Evolutionary conservation across 2,113 vertebrate species (phyloP).

Genomic region (Oostethus manadensis): DNA sequence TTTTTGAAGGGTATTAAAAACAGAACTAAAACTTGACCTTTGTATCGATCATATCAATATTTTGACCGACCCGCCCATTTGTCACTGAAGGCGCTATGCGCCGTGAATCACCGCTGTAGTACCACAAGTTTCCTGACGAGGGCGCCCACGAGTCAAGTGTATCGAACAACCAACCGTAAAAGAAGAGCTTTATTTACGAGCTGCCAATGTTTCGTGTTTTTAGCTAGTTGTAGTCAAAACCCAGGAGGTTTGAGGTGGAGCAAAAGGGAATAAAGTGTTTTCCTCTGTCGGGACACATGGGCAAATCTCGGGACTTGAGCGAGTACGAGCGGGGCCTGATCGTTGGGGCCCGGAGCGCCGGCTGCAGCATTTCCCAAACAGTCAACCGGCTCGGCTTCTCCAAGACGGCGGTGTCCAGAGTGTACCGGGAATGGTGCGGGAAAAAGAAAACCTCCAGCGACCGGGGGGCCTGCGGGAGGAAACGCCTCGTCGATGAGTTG

Average conservation of each 20-base stretch:
- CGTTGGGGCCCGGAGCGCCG: slow-evolving; percentile 20
- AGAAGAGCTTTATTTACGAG: slow-evolving; percentile 3
- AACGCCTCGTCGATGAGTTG: slow-evolving; percentile 31
- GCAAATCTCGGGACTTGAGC: slow-evolving; percentile 32
- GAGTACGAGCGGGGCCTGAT: slow-evolving; percentile 38
- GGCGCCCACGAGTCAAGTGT: not conserved
- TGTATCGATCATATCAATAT: no score
- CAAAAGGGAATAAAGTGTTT: not conserved
- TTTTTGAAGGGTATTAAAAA: no score
- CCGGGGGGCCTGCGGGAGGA: slow-evolving; percentile 28
- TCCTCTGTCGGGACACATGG: slow-evolving; percentile 13
- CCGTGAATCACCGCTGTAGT: not conserved
- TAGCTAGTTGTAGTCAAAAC: not conserved
- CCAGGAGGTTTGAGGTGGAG: no score
- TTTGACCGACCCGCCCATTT: no score
- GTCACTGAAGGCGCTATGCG: no score
- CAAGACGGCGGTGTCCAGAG: slow-evolving; percentile 26
- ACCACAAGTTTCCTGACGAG: not conserved
- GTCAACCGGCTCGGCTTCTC: slow-evolving; percentile 27
- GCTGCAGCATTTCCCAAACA: slow-evolving; percentile 25
- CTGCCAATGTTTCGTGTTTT: not conserved
- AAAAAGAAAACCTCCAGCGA: slow-evolving; percentile 32
- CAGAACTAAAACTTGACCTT: no score
- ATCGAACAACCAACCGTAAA: not conserved
- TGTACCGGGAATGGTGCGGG: slow-evolving; percentile 30